Evolutionary conservation across 2,797 vertebrate species (phyloP).

Genomic region (Thamnophis elegans): DNA sequence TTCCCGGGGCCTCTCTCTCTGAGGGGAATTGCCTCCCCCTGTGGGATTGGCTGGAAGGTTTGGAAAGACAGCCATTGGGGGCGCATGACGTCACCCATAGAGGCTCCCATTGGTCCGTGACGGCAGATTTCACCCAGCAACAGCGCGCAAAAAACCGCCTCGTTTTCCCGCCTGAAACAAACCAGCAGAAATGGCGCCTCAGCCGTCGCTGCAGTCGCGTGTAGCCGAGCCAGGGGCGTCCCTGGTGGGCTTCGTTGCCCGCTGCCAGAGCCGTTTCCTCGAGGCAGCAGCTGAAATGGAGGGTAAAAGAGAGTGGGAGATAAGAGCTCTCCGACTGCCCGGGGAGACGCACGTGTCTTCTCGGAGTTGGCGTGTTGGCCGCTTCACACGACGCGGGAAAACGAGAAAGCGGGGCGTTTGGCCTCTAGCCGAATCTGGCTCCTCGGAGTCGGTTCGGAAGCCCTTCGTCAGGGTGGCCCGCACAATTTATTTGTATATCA

Average conservation of each 20-base stretch:
- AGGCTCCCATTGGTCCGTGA: background rate
- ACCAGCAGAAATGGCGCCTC: background rate
- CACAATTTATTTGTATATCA: background rate
- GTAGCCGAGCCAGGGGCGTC: background rate
- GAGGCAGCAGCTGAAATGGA: background rate
- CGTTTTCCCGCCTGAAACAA: background rate
- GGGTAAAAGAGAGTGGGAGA: background rate
- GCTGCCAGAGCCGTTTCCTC: background rate
- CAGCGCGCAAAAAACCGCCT: conserved; percentile 9
- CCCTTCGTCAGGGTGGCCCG: background rate
- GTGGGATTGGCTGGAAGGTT: background rate
- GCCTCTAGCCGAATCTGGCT: background rate
- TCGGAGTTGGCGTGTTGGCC: background rate
- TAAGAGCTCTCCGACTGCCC: background rate
- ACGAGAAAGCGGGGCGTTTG: background rate
- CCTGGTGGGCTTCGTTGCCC: background rate
- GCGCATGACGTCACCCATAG: background rate
- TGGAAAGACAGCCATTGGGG: background rate
- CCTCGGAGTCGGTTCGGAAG: background rate
- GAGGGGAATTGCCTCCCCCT: background rate
- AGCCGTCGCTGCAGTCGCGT: fast-evolving
- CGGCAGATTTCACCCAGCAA: background rate
- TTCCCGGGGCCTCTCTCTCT: background rate
- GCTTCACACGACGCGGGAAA: background rate
- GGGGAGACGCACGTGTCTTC: background rate